Evolutionary conservation across 1,140 invertebrate genomes (phyloP).

Genomic region (Vollenhovia emeryi): DNA sequence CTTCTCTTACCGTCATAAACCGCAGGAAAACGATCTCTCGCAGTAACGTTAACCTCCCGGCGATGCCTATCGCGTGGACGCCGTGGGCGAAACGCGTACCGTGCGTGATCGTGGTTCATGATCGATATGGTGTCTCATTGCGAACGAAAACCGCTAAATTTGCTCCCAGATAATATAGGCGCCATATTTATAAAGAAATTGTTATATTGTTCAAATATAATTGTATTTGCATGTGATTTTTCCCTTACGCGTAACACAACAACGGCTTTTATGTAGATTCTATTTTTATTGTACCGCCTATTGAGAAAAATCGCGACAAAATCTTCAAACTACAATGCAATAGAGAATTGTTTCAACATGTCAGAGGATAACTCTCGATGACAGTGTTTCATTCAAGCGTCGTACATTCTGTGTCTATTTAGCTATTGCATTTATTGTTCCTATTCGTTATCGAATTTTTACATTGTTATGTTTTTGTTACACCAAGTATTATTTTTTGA

Average conservation of each 20-base stretch:
- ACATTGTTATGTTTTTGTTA: too few species aligned
- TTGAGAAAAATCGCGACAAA: not conserved
- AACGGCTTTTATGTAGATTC: not conserved
- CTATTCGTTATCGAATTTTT: too few species aligned
- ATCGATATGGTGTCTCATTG: not conserved
- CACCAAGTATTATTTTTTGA: too few species aligned
- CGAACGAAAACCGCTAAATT: not conserved
- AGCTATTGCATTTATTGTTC: too few species aligned
- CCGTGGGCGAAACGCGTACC: not conserved
- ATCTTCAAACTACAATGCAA: not conserved
- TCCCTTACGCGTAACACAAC: not conserved
- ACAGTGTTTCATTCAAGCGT: too few species aligned
- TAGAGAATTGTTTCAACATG: too few species aligned
- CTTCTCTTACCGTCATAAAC: conserved; percentile 16
- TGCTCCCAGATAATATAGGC: not conserved
- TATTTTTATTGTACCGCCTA: not conserved
- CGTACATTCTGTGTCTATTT: too few species aligned
- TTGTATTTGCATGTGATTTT: not conserved
- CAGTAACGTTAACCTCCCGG: conserved; percentile 2
- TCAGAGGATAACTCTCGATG: too few species aligned
- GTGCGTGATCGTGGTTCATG: not conserved
- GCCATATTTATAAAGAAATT: not conserved
- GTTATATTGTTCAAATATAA: not conserved
- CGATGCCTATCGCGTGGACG: conserved; percentile 6
- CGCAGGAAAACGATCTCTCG: conserved; percentile 11